phyloP scores from a whole-genome alignment of 2,888 invertebrate genomes.

The Mechanitis mazaeus region DNA sequence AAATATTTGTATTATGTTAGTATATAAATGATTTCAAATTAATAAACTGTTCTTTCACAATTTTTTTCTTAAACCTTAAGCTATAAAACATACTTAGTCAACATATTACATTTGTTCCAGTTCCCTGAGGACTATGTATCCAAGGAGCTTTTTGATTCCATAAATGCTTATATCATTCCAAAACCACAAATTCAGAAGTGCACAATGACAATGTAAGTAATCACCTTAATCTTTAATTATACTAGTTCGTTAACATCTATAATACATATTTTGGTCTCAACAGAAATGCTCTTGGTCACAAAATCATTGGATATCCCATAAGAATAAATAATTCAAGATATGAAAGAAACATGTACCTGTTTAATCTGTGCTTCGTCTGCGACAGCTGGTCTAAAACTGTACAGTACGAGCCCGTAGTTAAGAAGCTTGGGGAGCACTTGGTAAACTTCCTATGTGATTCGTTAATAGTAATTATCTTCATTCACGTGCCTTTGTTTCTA shows the following conservation, averaged over 20 bases:
- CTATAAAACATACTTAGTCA: not conserved
- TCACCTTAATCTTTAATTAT: conserved; percentile 8
- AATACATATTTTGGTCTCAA: conserved; percentile 3
- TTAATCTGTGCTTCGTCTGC: conserved; percentile 96
- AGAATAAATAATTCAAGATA: conserved; percentile 92
- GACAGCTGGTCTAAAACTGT: conserved; percentile 92
- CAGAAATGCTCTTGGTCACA: conserved; percentile 83
- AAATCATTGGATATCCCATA: conserved; percentile 95
- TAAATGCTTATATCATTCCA: conserved; percentile 96
- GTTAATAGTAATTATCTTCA: too few species aligned
- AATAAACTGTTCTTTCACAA: not conserved
- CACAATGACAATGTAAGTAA: conserved; percentile 91
- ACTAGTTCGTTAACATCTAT: not conserved
- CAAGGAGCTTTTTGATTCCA: conserved; percentile 94
- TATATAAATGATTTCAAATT: too few species aligned
- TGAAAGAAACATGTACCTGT: conserved; percentile 94
- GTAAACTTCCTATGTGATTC: conserved; percentile 53
- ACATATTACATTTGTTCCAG: conserved; percentile 57
- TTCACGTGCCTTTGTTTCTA: too few species aligned
- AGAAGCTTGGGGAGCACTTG: conserved; percentile 94
- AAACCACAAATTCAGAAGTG: conserved; percentile 93
- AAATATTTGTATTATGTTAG: too few species aligned
- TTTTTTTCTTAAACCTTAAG: not conserved
- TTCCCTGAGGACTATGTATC: conserved; percentile 93
- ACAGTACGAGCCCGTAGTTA: conserved; percentile 95